phyloP scores from a whole-genome alignment of 2,888 invertebrate species.

The Calliopum simillimum region DNA sequence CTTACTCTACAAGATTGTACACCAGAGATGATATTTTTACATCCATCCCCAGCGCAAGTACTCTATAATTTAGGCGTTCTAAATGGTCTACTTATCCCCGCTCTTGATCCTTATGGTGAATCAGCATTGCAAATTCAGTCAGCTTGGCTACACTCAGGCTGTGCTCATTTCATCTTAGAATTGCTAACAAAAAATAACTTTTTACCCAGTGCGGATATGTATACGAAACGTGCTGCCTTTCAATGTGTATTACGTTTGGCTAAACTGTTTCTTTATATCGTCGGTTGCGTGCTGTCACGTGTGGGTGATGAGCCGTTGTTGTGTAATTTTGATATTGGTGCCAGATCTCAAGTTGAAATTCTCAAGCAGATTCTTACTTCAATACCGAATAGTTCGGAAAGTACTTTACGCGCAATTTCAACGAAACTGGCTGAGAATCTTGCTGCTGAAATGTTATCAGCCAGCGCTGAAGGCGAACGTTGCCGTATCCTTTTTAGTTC shows the following conservation, averaged over 20 bases:
- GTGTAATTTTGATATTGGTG: conserved; percentile 66
- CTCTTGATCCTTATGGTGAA: conserved; percentile 82
- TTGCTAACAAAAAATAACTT: conserved; percentile 89
- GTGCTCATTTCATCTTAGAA: conserved; percentile 77
- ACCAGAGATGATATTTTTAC: conserved; percentile 76
- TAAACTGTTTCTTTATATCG: conserved; percentile 88
- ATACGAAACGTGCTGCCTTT: conserved; percentile 84
- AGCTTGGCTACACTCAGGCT: conserved; percentile 73
- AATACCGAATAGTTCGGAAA: conserved; percentile 85
- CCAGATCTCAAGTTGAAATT: conserved; percentile 71
- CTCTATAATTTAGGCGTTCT: conserved; percentile 83
- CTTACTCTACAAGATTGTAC: conserved; percentile 59
- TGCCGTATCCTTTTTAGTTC: conserved; percentile 70
- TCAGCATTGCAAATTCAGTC: conserved; percentile 72
- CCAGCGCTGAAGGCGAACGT: conserved; percentile 68
- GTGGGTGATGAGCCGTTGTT: conserved; percentile 71
- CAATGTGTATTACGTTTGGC: conserved; percentile 88
- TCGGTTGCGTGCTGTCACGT: conserved; percentile 82
- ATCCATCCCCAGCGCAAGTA: conserved; percentile 79
- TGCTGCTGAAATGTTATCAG: conserved; percentile 75
- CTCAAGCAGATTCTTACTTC: conserved; percentile 87
- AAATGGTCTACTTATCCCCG: conserved; percentile 93
- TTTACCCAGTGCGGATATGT: conserved; percentile 81
- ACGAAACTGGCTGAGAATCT: conserved; percentile 84
- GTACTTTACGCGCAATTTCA: conserved; percentile 85